Evolutionary conservation across 2,113 vertebrate species (phyloP), one percentile per base, ranked within the genome.

Genomic region (Periophthalmodon schlosseri): DNA sequence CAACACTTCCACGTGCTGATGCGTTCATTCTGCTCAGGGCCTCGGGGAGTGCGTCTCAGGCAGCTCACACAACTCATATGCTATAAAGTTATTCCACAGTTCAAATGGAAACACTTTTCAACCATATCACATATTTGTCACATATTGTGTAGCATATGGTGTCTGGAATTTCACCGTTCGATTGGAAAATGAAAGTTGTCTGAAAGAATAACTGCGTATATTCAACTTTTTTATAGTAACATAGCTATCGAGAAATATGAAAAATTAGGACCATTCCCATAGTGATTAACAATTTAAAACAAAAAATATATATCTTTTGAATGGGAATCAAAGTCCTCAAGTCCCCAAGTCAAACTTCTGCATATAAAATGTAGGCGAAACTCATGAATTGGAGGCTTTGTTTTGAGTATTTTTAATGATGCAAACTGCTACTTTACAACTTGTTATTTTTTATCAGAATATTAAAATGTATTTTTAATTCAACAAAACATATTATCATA

Each of bases 41-140:
- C 65, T 70, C 12, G 0, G 56, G 33, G 67, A 12, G 0, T 36
- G 44, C 36, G 73, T 77, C 74, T 78, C 36, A 64, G 70, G 65
- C 72, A 61, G 71, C 66, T 75, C 69, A 69, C 72, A 81, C 70
- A 74, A 65, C 47, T 66, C 70, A 78, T 20, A 34, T 2, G 56
- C 44, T 39, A 28, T 75, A 39, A 44, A 44, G 39, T 44, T 10
- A 44, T 50, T 34, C n/a, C 47, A 1, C 8, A 50, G n/a, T 57
- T 24, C 1, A 73, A 78, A 74, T 47, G 63, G 39, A 21, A 39
- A 72, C 56, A 49, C 65, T 56, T 60, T 49, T 44, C 78, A 39
- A 58, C 64, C 50, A 33, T 56, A 70, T 8, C 64, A 64, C 47
- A 80, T 49, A 24, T 63, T 46, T 33, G 46, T 65, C 69, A 68